Base-by-base conservation (phyloP, 1,140 invertebrate species). In the Odontomachus brunneus region DNA sequence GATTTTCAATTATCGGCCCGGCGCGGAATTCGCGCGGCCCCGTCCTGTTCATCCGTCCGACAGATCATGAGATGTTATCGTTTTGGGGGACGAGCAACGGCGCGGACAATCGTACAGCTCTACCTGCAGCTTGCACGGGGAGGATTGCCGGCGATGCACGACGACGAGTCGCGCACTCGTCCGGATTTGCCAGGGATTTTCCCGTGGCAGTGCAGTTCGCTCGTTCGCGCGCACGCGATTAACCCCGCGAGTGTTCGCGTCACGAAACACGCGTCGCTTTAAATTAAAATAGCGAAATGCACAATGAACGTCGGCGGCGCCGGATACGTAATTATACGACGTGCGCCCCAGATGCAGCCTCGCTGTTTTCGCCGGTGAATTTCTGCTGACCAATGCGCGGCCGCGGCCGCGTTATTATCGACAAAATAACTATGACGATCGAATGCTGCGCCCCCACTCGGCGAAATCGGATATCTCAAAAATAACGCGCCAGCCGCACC, bases 1-100 rank as follows among this genome's bases (percentile, higher is more conserved):
- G 92, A 93, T 93, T 93, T 93, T 92, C 92, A 93, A 93, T 93
- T 93, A 93, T 93, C 92, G 91, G 90, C 88, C 89, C 87, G 88
- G 86, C 90, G 84, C 83, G 88, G 85, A 91, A 91, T 89, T 86
- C 87, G 89, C 84, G 69, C 82, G 60, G 49, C 67, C 29, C 75
- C 38, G 44, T 85, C 81, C 88, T 89, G 89, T 91, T 91, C 90
- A 87, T 85, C 83, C 89, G 90, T 89, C 88, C 90, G 88, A 85
- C 90, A 89, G 91, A 92, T 92, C 89, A 92, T 92, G 91, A 92
- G 91, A 91, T 92, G 91, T 92, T 92, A 92, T 92, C 91, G 92
- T 92, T 92, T 91, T 88, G 67, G 83, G 38, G 82, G 33, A 74
- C 76, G 86, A 62, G 75, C 86, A 76, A 69, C 73, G 55, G 49